These are phyloP conservation scores for Tyto alba DNA, from an alignment of 2,113 vertebrate species.

Conservation along the genomic window DNA sequence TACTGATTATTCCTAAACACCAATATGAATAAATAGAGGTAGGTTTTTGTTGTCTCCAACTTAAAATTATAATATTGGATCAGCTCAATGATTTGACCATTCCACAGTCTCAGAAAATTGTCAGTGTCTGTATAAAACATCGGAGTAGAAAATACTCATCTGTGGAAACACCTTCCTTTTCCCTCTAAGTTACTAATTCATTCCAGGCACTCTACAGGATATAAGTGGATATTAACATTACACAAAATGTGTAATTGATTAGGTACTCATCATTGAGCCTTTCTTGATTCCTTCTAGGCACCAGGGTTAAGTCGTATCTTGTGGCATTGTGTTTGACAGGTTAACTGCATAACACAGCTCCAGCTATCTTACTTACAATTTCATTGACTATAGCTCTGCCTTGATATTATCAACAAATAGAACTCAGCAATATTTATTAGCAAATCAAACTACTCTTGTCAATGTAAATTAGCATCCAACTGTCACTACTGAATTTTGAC, in stretches of 20 bases:
- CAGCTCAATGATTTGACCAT: not conserved
- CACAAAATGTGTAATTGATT: not conserved
- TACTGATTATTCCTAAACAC: not conserved
- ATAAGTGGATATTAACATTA: not conserved
- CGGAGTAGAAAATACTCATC: not conserved
- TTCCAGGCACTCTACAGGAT: not conserved
- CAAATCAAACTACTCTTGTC: not conserved
- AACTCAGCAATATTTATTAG: not conserved
- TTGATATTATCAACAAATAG: not conserved
- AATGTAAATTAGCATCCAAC: not conserved
- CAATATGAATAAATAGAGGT: not conserved
- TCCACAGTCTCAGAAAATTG: not conserved
- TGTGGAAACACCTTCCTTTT: not conserved
- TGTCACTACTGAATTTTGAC: not conserved
- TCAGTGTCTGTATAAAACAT: not conserved
- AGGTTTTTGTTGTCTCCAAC: not conserved
- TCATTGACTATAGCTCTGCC: not conserved
- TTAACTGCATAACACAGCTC: not conserved
- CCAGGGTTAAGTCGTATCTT: not conserved
- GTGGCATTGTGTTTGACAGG: not conserved
- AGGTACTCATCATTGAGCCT: not conserved
- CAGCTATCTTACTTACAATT: not conserved
- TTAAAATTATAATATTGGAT: not conserved
- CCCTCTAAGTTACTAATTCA: not conserved
- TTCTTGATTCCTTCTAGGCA: not conserved